Evolutionary conservation across 2,113 vertebrate genomes (phyloP), one percentile per base, ranked within the genome.

Genomic region (Ochotona curzoniae): DNA sequence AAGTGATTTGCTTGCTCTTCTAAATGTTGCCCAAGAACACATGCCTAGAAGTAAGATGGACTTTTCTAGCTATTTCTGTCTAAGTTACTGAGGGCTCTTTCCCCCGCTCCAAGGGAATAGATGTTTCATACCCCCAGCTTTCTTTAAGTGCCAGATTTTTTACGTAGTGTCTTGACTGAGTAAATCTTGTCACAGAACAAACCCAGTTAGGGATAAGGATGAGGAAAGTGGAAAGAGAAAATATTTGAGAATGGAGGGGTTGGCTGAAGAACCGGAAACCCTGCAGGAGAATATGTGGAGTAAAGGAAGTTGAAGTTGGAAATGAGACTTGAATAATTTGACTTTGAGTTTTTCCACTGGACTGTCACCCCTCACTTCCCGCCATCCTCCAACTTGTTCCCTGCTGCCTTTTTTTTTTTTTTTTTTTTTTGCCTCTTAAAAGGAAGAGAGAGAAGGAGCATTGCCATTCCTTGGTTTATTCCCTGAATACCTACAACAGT

Each of bases 41-140:
- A 79, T 93, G 91, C 87, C 74, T 93, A 78, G 93, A 95, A 88
- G 83, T 54, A 70, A 76, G 93, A 94, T 88, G 81, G 18, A 28
- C 21, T 88, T 35, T 93, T 75, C 47, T 47, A 35, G 84, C 38
- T 93, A 63, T 94, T 89, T 80, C 91, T 89, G 74, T 69, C 83
- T 93, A 79, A 74, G 83, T 94, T 83, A 89, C 93, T 93, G 69
- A 91, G 49, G 61, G 35, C 5, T 79, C 86, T 75, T 51, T 26
- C n/a, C 44, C 61, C 3, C n/a, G n/a, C 51, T 6, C 38, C 6
- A 60, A 80, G 47, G 75, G 67, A 85, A 95, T 91, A 89, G 61
- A 86, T 73, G n/a, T 93, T 84, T 26, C 28, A 28, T 91, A 78
- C 1, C 8, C 15, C 28, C 63, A 38, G 23, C 18, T 93, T 93